Evolutionary conservation across 2,797 vertebrate species (phyloP), one percentile per base, ranked within the genome.

Genomic region (Anniella stebbinsi): DNA sequence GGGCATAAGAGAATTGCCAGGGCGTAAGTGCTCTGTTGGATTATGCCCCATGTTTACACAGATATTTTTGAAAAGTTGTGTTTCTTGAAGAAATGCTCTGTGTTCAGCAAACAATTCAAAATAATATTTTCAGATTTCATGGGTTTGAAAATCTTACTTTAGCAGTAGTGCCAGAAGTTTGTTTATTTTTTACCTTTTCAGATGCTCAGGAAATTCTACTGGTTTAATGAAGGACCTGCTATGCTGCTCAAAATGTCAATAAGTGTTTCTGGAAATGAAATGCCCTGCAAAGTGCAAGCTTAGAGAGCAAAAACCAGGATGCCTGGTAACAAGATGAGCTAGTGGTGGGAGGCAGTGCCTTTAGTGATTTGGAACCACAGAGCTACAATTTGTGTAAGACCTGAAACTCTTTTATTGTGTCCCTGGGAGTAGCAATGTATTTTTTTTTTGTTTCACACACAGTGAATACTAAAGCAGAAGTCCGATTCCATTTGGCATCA

Each of bases 401-500:
- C 8, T 85, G 51, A 1, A 54, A 41, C 7, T 82, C 72, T 67
- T 51, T 33, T n/a, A 80, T 63, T 75, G 48, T 73, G 38, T 8
- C 28, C 9, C 33, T 13, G 38, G n/a, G 10, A 86, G 13, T 69
- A 57, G 25, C 70, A 13, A 76, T 87, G 4, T 0, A 18, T 10
- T 18, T 91, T 10, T 18, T 91, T 70, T 88, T 81, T 76, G n/a
- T 45, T 83, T 88, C 33, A 77, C 41, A 82, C 30, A 30, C 78
- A 89, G 99, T 98, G 82, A 99, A 97, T 93, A 98, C 98, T 13
- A 99, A 99, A 96, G 98, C 98, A 1, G 98, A 99, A 94, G 96
- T 99, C 83, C 96, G 99, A 36, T 99, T 99, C 95, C 98, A 99
- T 28, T 96, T 99, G 91, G 97, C 96, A 0, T 98, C 98, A 0